These are phyloP conservation scores for Trissolcus basalis DNA, from an alignment of 1,140 invertebrate genomes.

Conservation along the genomic window DNA sequence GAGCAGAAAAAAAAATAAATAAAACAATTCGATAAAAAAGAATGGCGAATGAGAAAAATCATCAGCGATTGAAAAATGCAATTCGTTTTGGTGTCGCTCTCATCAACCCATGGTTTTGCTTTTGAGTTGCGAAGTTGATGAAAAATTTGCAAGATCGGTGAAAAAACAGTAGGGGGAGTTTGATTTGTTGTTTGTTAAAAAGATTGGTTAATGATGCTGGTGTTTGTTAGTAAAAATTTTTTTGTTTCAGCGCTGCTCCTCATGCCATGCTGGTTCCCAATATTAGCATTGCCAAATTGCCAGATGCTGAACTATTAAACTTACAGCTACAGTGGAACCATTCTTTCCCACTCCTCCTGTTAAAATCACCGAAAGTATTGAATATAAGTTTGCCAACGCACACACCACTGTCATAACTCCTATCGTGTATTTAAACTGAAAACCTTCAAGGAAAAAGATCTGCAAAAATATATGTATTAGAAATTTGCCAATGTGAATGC, in stretches of 20 bases:
- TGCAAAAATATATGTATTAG: slow-evolving; percentile 71
- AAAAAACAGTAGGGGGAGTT: too few species aligned
- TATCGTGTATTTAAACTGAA: slow-evolving; percentile 85
- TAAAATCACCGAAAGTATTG: slow-evolving; percentile 87
- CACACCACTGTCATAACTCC: slow-evolving; percentile 83
- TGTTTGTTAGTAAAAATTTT: slow-evolving; percentile 54
- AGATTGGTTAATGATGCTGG: slow-evolving; percentile 63
- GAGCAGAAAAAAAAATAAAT: not conserved
- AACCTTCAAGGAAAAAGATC: slow-evolving; percentile 78
- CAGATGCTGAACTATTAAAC: slow-evolving; percentile 73
- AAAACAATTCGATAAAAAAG: not conserved
- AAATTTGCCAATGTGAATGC: slow-evolving; percentile 1
- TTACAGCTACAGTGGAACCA: slow-evolving; percentile 92
- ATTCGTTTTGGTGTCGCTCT: too few species aligned
- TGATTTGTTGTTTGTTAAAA: slow-evolving; percentile 16
- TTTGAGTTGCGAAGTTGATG: too few species aligned
- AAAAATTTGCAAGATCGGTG: too few species aligned
- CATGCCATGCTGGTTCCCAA: slow-evolving; percentile 73
- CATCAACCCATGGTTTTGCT: too few species aligned
- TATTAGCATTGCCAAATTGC: slow-evolving; percentile 64
- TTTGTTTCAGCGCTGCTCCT: slow-evolving; percentile 64
- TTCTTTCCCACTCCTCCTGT: slow-evolving; percentile 97
- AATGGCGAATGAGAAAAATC: not conserved
- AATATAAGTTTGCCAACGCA: slow-evolving; percentile 81
- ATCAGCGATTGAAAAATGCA: too few species aligned